Evolutionary conservation across 2,797 vertebrate genomes (phyloP).

Genomic region (Sorex maritimensis): DNA sequence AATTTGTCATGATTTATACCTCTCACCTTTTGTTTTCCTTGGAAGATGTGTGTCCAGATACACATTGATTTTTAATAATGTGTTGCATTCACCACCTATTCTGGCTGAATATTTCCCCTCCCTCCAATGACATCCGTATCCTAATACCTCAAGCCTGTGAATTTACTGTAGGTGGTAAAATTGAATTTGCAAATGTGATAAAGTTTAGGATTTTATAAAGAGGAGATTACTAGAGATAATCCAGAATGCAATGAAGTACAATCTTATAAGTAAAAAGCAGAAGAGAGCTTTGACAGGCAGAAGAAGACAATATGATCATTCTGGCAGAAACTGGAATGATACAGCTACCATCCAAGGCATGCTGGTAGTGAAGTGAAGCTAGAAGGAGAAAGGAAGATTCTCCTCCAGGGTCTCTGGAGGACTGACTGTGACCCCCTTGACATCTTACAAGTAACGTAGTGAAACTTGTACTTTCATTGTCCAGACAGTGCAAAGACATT

Average conservation of each 20-base stretch:
- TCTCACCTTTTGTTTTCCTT: not conserved
- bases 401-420: not conserved
- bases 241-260: not conserved
- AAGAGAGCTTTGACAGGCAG: not conserved
- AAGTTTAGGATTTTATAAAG: conserved; percentile 47
- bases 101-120: not conserved
- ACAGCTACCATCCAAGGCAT: not conserved
- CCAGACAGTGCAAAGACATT: not conserved
- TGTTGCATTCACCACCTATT: not conserved
- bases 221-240: not conserved
- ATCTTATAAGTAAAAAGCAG: not conserved
- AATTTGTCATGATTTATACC: not conserved
- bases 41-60: not conserved
- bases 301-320: not conserved
- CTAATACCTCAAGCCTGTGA: not conserved
- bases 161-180: not conserved
- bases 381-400: not conserved
- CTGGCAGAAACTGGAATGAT: not conserved
- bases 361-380: not conserved
- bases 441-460: not conserved
- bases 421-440: not conserved
- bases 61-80: not conserved
- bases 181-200: not conserved
- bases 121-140: not conserved
- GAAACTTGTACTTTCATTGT: not conserved